Percentiles rank a stretch among this genome's conserved stretches.
phyloP scores from a whole-genome alignment of 64 coral and sea anemone genomes.

The Orbicella faveolata region DNA sequence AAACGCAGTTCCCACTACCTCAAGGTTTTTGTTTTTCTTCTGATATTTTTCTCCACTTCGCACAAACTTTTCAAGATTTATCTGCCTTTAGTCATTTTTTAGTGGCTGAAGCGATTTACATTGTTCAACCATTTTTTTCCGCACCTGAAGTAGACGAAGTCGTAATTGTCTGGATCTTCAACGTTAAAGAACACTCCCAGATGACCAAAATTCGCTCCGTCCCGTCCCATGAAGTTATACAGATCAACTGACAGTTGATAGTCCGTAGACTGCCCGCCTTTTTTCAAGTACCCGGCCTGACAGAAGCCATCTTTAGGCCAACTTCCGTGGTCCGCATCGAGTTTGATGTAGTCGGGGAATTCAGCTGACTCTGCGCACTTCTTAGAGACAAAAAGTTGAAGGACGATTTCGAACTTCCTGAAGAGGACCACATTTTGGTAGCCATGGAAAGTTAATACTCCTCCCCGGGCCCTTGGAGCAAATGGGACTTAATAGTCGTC shows the following conservation, averaged over 20 bases:
- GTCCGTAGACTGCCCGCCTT: too few relatives aligned
- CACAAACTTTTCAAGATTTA: too few relatives aligned
- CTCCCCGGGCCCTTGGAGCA: not conserved
- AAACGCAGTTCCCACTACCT: too few relatives aligned
- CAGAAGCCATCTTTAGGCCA: constrained; percentile 20
- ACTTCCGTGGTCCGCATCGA: constrained; percentile 7
- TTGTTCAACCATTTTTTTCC: not conserved
- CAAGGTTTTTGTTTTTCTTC: too few relatives aligned
- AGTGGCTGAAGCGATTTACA: too few relatives aligned
- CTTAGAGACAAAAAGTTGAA: not conserved
- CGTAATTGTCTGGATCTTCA: not conserved
- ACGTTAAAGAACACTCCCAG: constrained; percentile 10
- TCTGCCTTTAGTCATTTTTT: too few relatives aligned
- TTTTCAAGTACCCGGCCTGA: not conserved
- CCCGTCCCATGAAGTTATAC: constrained; percentile 7
- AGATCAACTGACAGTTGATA: not conserved
- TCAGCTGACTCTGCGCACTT: not conserved
- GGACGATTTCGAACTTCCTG: constrained; percentile 24
- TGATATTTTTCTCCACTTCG: too few relatives aligned
- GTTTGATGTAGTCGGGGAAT: not conserved
- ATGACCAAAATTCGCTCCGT: not conserved
- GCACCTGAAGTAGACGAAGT: constrained; percentile 23
- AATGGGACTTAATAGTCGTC: constrained; percentile 27
- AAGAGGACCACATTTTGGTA: constrained; percentile 37
- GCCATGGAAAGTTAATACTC: constrained; percentile 23